Percentiles rank a stretch among this genome's conserved stretches.
These are phyloP conservation scores for Ips nitidus DNA, from an alignment of 1,140 invertebrate genomes.

Conservation along the genomic window DNA sequence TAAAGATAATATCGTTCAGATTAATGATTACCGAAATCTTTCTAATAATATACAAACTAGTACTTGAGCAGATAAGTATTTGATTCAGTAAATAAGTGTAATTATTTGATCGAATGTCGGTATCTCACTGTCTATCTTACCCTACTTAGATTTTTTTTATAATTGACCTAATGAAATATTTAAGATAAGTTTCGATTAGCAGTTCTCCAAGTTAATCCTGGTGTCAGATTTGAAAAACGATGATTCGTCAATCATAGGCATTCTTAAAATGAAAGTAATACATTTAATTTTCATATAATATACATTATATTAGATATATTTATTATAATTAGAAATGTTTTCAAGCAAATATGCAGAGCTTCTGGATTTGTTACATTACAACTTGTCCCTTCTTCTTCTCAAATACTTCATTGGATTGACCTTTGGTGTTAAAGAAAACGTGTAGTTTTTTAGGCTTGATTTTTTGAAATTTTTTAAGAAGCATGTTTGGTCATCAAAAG, in stretches of 20 bases:
- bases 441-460: conserved; percentile 25
- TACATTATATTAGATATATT: not conserved
- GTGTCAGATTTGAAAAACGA: not conserved
- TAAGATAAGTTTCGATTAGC: conserved; percentile 8
- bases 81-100: conserved; percentile 17
- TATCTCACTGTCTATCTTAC: conserved; percentile 7
- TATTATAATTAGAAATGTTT: not conserved
- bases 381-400: conserved; percentile 18
- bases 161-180: conserved; percentile 10
- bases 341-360: not conserved
- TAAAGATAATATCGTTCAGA: conserved; percentile 19
- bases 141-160: conserved; percentile 14
- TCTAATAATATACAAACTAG: conserved; percentile 4
- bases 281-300: not conserved
- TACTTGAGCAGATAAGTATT: conserved; percentile 16
- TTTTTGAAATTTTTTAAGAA: conserved; percentile 35
- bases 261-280: not conserved
- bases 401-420: conserved; percentile 9
- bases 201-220: conserved; percentile 7
- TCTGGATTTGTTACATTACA: conserved; percentile 7
- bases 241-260: not conserved
- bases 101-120: conserved; percentile 12
- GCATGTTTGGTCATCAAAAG: conserved; percentile 40
- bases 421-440: conserved; percentile 24
- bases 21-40: conserved; percentile 27